Conservation (phyloP, 2,888 invertebrate species). For the Capitulum mitella region DNA sequence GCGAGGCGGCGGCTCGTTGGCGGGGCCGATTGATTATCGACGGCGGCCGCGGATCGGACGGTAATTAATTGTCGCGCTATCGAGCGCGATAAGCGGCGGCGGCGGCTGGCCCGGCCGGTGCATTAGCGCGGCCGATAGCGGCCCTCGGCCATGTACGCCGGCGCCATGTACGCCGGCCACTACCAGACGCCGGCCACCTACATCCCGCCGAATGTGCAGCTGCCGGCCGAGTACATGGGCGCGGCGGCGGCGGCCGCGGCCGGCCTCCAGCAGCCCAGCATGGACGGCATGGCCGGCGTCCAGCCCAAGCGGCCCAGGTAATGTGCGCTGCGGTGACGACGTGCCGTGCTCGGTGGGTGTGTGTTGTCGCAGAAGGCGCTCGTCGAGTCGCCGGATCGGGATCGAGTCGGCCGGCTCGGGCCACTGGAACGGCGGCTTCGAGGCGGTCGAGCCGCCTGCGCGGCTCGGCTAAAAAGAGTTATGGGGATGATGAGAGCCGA, state of each 20-base stretch:
- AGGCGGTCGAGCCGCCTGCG: no score
- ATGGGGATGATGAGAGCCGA: no score
- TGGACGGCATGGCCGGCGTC: background rate
- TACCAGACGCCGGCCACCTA: constrained; percentile 7
- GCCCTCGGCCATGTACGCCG: background rate
- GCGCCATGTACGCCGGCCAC: constrained; percentile 20
- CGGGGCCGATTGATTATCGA: background rate
- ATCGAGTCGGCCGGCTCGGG: no score
- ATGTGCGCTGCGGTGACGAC: no score
- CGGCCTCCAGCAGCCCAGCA: constrained; percentile 8
- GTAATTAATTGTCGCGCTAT: constrained; percentile 1
- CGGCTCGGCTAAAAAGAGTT: no score
- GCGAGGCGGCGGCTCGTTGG: background rate
- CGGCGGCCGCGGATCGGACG: background rate
- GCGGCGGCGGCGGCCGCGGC: background rate
- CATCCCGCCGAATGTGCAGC: constrained; percentile 1
- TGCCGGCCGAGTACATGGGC: constrained; percentile 1
- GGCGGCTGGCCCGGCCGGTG: background rate
- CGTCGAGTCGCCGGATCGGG: no score
- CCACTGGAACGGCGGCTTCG: no score
- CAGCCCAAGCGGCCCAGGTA: constrained; percentile 12
- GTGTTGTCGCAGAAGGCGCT: no score
- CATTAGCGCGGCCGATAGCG: background rate
- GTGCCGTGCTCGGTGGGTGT: no score
- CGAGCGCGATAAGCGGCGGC: background rate